Evolutionary conservation across 2,888 invertebrate species (phyloP).

Genomic region (Aleiodes testaceus): DNA sequence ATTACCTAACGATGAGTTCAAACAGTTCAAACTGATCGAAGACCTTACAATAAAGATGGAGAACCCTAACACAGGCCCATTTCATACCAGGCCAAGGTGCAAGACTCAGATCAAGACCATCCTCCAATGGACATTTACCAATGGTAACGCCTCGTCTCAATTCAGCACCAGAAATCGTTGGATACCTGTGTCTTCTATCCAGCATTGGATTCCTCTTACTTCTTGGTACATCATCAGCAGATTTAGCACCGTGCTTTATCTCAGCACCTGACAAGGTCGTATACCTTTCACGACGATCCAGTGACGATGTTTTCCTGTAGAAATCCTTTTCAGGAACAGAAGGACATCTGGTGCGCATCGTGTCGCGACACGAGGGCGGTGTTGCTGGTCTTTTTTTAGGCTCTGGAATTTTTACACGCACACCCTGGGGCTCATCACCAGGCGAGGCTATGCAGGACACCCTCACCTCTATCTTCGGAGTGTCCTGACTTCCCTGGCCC

Average conservation of each 20-base stretch:
- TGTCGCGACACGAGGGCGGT: slow-evolving; percentile 55
- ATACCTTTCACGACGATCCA: slow-evolving; percentile 67
- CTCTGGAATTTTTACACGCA: slow-evolving; percentile 68
- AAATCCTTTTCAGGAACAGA: slow-evolving; percentile 68
- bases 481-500: slow-evolving; percentile 62
- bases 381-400: slow-evolving; percentile 65
- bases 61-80: slow-evolving; percentile 87
- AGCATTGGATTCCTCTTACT: slow-evolving; percentile 64
- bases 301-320: slow-evolving; percentile 64
- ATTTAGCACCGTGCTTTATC: slow-evolving; percentile 57
- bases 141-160: slow-evolving; percentile 64
- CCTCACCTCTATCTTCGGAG: slow-evolving; percentile 66
- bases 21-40: slow-evolving; percentile 87
- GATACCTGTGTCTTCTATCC: slow-evolving; percentile 65
- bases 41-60: slow-evolving; percentile 90
- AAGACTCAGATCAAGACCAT: slow-evolving; percentile 74
- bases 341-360: slow-evolving; percentile 62
- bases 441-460: slow-evolving; percentile 66
- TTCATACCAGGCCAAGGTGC: slow-evolving; percentile 88
- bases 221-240: slow-evolving; percentile 45
- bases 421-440: slow-evolving; percentile 66
- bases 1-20: slow-evolving; percentile 86
- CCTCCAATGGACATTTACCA: slow-evolving; percentile 72
- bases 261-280: slow-evolving; percentile 67
- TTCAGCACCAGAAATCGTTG: slow-evolving; percentile 68